phyloP scores from a whole-genome alignment of 2,797 vertebrate genomes.

The Agapornis canus region DNA sequence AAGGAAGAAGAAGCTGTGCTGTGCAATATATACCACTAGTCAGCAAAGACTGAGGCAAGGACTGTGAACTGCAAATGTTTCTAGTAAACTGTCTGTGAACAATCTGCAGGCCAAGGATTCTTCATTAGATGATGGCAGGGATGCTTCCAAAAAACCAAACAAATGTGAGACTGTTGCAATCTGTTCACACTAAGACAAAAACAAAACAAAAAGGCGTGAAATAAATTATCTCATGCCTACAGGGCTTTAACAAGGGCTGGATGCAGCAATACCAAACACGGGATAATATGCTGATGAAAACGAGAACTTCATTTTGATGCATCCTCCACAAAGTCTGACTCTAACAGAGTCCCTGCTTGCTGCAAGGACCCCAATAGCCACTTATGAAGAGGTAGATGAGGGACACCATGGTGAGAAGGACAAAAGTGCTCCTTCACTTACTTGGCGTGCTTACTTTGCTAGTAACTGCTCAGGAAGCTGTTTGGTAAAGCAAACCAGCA shows the following conservation, averaged over 20 bases:
- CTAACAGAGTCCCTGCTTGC: neutral
- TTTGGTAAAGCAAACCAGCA: neutral
- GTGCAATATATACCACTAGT: neutral
- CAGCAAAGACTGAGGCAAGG: neutral
- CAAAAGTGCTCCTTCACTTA: neutral
- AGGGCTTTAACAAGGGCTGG: neutral
- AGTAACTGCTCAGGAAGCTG: neutral
- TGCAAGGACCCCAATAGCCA: neutral
- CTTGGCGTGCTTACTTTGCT: neutral
- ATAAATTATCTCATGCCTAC: neutral
- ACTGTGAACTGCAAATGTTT: neutral
- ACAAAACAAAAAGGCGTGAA: neutral
- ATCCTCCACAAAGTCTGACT: neutral
- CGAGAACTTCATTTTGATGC: neutral
- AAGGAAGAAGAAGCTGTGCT: neutral
- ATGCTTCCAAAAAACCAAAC: slow-evolving; percentile 1
- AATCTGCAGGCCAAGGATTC: neutral
- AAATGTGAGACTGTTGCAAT: neutral
- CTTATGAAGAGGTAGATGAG: neutral
- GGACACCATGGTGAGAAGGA: neutral
- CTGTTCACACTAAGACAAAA: slow-evolving; percentile 7
- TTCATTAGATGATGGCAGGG: neutral
- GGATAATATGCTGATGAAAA: neutral
- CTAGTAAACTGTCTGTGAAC: neutral
- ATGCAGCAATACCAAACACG: neutral